These are phyloP conservation scores for Aythya fuligula DNA, from an alignment of 2,797 vertebrate species.

Conservation along the genomic window DNA sequence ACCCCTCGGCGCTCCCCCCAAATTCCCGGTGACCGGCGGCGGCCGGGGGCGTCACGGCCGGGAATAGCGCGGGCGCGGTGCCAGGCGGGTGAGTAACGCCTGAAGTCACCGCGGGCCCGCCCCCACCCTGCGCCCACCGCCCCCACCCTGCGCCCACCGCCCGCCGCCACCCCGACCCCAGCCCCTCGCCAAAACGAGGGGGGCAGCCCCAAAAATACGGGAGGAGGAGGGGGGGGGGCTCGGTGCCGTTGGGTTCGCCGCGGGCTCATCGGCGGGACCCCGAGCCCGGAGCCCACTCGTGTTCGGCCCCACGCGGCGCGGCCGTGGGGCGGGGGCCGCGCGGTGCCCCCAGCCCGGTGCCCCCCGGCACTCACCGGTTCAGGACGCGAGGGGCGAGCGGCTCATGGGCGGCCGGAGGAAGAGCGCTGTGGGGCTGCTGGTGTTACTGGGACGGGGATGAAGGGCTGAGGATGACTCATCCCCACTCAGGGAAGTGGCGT, in stretches of 20 bases:
- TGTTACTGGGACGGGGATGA: neutral
- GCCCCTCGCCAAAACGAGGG: too few relatives aligned
- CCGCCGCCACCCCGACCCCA: too few relatives aligned
- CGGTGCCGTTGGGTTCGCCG: too few relatives aligned
- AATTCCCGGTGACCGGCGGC: neutral
- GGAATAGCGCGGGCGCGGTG: slow-evolving; percentile 72
- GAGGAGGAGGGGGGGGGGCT: too few relatives aligned
- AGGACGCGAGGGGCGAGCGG: neutral
- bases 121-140: too few relatives aligned
- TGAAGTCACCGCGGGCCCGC: slow-evolving; percentile 72
- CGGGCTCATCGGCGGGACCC: too few relatives aligned
- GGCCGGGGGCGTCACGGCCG: slow-evolving; percentile 68
- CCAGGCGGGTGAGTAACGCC: slow-evolving; percentile 78
- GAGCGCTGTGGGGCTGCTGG: neutral
- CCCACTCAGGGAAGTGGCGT: slow-evolving; percentile 39
- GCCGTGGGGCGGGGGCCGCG: too few relatives aligned
- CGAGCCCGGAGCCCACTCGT: too few relatives aligned
- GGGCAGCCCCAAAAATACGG: too few relatives aligned
- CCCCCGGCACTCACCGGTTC: neutral
- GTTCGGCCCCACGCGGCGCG: too few relatives aligned
- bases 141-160: too few relatives aligned
- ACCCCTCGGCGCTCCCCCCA: neutral
- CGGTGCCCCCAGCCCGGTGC: neutral
- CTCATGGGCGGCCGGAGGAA: neutral
- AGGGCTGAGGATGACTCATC: slow-evolving; percentile 21